phyloP scores from a whole-genome alignment of 1,140 invertebrate species.

The Maniola jurtina region DNA sequence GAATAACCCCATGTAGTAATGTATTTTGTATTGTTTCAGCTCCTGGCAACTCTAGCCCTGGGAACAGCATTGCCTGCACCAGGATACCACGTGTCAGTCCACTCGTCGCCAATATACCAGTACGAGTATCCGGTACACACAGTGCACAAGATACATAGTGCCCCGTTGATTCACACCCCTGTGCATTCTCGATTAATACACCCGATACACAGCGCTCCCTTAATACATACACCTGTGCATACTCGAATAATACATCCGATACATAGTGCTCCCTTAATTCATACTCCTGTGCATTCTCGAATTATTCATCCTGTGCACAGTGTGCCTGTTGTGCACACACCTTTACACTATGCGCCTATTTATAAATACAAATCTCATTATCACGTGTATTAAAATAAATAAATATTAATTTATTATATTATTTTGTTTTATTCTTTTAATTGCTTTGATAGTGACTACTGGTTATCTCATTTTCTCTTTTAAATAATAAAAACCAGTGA shows the following conservation, averaged over 20 bases:
- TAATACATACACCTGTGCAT: conserved; percentile 1
- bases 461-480: too few species aligned
- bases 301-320: conserved; percentile 21
- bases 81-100: conserved; percentile 25
- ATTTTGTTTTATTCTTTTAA: neutral
- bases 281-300: conserved; percentile 13
- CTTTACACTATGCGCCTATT: conserved; percentile 22
- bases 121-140: neutral
- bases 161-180: neutral
- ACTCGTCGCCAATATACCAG: conserved; percentile 15
- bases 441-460: too few species aligned
- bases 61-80: conserved; percentile 20
- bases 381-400: conserved; percentile 16
- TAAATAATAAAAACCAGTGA: too few species aligned
- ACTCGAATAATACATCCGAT: conserved; percentile 7
- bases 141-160: conserved; percentile 1
- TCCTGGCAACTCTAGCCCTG: conserved; percentile 7
- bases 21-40: neutral
- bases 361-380: conserved; percentile 45
- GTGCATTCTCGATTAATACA: neutral
- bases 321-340: conserved; percentile 29
- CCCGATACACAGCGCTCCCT: conserved; percentile 4
- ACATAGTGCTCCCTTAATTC: conserved; percentile 12
- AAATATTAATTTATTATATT: neutral
- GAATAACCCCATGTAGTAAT: too few species aligned